Evolutionary conservation across 2,888 invertebrate species (phyloP).

Genomic region (Ypsolopha scabrella): DNA sequence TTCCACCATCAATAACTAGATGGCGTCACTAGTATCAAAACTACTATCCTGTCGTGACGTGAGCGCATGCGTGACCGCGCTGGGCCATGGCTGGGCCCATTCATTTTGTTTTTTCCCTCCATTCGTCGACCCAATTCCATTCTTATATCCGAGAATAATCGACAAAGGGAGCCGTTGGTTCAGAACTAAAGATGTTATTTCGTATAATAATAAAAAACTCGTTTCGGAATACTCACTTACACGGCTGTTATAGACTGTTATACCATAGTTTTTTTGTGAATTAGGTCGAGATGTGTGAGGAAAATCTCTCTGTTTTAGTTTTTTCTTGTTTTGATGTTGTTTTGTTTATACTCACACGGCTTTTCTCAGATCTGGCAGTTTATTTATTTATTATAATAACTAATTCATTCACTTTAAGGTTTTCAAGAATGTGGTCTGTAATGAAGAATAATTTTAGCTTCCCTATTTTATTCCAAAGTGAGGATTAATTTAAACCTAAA

Average conservation of each 20-base stretch:
- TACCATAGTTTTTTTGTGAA: slow-evolving; percentile 1
- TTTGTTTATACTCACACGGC: too few relatives aligned
- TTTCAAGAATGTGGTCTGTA: too few relatives aligned
- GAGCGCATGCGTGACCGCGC: slow-evolving; percentile 20
- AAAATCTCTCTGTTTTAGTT: too few relatives aligned
- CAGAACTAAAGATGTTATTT: slow-evolving; percentile 39
- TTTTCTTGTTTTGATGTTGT: too few relatives aligned
- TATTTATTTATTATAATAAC: too few relatives aligned
- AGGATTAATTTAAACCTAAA: too few relatives aligned
- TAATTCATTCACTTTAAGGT: too few relatives aligned
- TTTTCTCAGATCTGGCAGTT: too few relatives aligned
- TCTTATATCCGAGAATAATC: slow-evolving; percentile 54
- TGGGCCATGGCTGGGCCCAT: slow-evolving; percentile 17
- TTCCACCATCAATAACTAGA: slow-evolving; percentile 20
- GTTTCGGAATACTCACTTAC: slow-evolving; percentile 30
- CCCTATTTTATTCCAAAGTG: too few relatives aligned
- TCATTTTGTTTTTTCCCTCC: slow-evolving; percentile 35
- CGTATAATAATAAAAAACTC: slow-evolving; percentile 20
- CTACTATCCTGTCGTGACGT: slow-evolving; percentile 6
- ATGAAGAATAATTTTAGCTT: too few relatives aligned
- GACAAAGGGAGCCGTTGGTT: slow-evolving; percentile 45
- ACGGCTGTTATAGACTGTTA: slow-evolving; percentile 20
- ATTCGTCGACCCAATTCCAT: slow-evolving; percentile 37
- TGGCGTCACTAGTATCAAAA: slow-evolving; percentile 23
- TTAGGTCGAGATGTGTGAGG: too few relatives aligned